Evolutionary conservation across 2,113 vertebrate genomes (phyloP).

Genomic region (Ictidomys tridecemlineatus): DNA sequence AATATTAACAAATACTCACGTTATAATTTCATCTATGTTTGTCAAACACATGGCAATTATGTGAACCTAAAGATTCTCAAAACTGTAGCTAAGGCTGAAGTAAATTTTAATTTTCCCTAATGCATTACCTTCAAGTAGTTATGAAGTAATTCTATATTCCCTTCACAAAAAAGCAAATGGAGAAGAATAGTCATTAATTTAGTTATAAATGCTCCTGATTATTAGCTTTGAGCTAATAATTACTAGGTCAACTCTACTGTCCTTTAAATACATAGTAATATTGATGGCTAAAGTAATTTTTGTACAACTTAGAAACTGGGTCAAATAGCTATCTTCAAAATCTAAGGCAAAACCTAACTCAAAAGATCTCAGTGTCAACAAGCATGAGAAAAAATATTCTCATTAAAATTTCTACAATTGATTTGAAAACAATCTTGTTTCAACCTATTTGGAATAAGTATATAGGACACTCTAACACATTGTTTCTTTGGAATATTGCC

Average conservation of each 20-base stretch:
- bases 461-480: not conserved
- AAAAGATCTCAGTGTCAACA: constrained; percentile 36
- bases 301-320: constrained; percentile 61
- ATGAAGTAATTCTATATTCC: constrained; percentile 57
- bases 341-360: constrained; percentile 31
- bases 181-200: constrained; percentile 51
- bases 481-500: constrained; percentile 45
- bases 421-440: constrained; percentile 51
- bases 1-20: constrained; percentile 16
- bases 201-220: constrained; percentile 49
- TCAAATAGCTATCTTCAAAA: constrained; percentile 60
- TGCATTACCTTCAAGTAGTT: constrained; percentile 60
- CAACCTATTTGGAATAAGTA: constrained; percentile 19
- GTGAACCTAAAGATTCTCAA: constrained; percentile 40
- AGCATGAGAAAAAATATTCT: constrained; percentile 21
- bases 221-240: constrained; percentile 54
- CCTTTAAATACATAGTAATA: constrained; percentile 44
- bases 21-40: constrained; percentile 38
- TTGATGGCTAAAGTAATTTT: constrained; percentile 47
- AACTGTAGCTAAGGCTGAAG: not conserved
- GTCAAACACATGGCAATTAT: not conserved
- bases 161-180: constrained; percentile 65
- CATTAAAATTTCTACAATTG: constrained; percentile 39
- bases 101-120: constrained; percentile 64
- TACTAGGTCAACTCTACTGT: constrained; percentile 47